Evolutionary conservation across 2,797 vertebrate genomes (phyloP), one percentile per base, ranked within the genome.

Genomic region (Sebastes miniatus): DNA sequence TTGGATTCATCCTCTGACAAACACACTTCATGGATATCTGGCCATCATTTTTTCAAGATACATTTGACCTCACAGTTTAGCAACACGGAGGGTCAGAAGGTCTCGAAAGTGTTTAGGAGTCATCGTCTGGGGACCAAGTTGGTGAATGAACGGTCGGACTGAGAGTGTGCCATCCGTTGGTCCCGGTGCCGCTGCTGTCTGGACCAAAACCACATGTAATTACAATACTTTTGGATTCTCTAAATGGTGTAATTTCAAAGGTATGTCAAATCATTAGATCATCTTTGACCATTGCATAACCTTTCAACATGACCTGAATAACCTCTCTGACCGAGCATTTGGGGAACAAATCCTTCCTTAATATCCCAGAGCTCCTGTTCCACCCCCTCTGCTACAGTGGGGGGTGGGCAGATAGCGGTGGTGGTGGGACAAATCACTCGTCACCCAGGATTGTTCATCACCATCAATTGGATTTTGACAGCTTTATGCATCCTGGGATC

Each of bases 401-500:
- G 61, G 36, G 6, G 10, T 57, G 32, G n/a, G 25, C n/a, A 72
- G 39, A 32, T 34, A 22, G 6, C 34, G n/a, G 10, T 47, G 22
- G 3, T 18, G 8, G 22, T 65, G 64, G 36, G 29, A 73, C 52
- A 69, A 62, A 75, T 76, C 68, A 66, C 69, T 87, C 68, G 74
- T 83, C 75, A 76, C 62, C 34, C 25, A 18, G 6, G 14, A 63
- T 68, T 81, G 56, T 90, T 83, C 65, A 86, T 91, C 85, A 89
- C 43, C 57, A 75, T 87, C 84, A 88, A 79, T 62, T 82, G 73
- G 61, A 84, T 78, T 71, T 43, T 79, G 91, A 91, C 88, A 89
- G 87, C 65, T 92, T 90, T 86, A 93, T 84, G 78, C 61, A 72
- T 76, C 77, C 73, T 77, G 82, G 68, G 84, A 91, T 89, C 77